These are phyloP conservation scores for Panzeria rudis DNA, from an alignment of 2,888 invertebrate species.

Conservation along the genomic window DNA sequence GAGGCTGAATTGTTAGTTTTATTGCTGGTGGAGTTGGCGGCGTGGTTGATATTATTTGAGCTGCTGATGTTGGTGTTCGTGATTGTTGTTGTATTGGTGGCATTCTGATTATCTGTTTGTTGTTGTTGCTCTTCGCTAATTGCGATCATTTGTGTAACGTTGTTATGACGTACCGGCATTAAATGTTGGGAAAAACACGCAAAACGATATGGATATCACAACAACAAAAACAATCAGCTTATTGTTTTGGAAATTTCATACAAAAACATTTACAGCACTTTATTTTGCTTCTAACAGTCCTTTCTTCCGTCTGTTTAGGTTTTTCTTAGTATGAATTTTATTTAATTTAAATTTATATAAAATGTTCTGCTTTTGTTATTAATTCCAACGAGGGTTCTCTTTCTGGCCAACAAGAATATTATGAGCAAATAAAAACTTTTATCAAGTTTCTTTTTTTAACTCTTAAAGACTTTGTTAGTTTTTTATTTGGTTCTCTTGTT, in stretches of 20 bases:
- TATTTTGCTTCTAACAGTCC: too few species aligned
- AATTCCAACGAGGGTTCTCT: background rate
- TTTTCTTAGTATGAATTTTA: background rate
- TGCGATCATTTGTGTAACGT: conserved; percentile 79
- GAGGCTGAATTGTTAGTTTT: conserved; percentile 1
- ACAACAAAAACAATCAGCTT: conserved; percentile 26
- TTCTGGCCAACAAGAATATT: background rate
- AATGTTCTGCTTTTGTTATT: background rate
- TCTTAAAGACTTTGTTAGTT: conserved; percentile 34
- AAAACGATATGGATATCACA: background rate
- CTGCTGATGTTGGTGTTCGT: conserved; percentile 20
- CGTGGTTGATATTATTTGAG: conserved; percentile 6
- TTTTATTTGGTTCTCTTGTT: conserved; percentile 6
- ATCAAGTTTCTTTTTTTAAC: background rate
- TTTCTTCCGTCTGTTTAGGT: background rate
- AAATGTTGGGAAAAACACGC: conserved; percentile 30
- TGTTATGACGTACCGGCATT: conserved; percentile 71
- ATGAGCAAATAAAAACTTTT: background rate
- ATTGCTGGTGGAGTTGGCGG: conserved; percentile 10
- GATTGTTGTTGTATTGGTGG: conserved; percentile 34
- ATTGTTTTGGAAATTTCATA: background rate
- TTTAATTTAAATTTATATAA: background rate
- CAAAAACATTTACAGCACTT: conserved; percentile 4
- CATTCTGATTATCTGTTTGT: conserved; percentile 71
- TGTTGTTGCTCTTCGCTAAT: conserved; percentile 81